Percentiles rank a stretch among this genome's conserved stretches.
These are phyloP conservation scores for Macropis europaea DNA, from an alignment of 2,888 invertebrate species.

Conservation along the genomic window DNA sequence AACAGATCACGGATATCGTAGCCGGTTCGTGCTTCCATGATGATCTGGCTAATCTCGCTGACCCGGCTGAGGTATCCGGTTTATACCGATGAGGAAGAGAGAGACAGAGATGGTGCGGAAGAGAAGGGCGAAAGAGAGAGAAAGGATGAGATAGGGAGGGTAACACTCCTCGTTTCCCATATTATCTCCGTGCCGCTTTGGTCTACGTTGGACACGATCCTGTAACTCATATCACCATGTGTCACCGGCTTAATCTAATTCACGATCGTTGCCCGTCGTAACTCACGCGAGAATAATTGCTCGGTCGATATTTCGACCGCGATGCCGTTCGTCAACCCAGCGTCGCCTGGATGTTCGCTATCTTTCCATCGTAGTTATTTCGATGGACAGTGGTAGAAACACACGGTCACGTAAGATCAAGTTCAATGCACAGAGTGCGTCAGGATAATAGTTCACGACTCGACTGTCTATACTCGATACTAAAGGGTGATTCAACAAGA, in stretches of 20 bases:
- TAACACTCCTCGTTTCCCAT: slow-evolving; percentile 55
- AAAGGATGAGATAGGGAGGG: slow-evolving; percentile 43
- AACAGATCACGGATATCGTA: slow-evolving; percentile 43
- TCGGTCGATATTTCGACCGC: slow-evolving; percentile 72
- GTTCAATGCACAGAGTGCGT: no score
- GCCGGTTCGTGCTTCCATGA: slow-evolving; percentile 51
- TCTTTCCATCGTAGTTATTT: slow-evolving; percentile 28
- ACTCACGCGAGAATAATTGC: slow-evolving; percentile 76
- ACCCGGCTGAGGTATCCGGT: slow-evolving; percentile 45
- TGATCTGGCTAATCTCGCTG: slow-evolving; percentile 55
- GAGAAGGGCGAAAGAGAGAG: slow-evolving; percentile 34
- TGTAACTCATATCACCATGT: slow-evolving; percentile 76
- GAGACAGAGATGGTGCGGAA: not conserved
- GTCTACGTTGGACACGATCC: slow-evolving; percentile 57
- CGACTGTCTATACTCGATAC: no score
- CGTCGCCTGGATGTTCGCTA: slow-evolving; percentile 33
- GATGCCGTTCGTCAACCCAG: slow-evolving; percentile 67
- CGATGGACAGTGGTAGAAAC: not conserved
- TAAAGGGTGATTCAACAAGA: no score
- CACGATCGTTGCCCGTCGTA: slow-evolving; percentile 73
- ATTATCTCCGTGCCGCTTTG: slow-evolving; percentile 50
- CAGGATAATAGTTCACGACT: no score
- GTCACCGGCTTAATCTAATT: slow-evolving; percentile 76
- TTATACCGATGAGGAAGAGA: slow-evolving; percentile 22
- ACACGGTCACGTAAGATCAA: not conserved